Evolutionary conservation across 2,797 vertebrate species (phyloP).

Genomic region (Pampus argenteus): DNA sequence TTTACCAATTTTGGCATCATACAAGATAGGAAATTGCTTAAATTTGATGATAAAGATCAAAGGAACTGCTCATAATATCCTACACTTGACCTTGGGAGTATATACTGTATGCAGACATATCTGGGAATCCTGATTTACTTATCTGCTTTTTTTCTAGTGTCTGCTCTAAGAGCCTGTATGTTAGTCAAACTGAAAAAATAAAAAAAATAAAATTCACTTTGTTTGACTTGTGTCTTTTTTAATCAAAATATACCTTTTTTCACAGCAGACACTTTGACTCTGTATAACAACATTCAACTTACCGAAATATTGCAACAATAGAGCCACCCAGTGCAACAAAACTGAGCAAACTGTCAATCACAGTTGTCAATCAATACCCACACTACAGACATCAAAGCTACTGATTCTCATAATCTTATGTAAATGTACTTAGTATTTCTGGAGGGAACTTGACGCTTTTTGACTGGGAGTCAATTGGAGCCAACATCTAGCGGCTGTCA

Average conservation of each 20-base stretch:
- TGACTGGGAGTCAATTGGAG: too few species aligned
- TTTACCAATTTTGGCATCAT: conserved; percentile 29
- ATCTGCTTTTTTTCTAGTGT: background rate
- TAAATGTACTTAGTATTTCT: too few species aligned
- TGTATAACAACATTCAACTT: too few species aligned
- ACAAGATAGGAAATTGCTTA: conserved; percentile 36
- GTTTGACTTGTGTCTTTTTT: background rate
- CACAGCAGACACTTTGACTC: too few species aligned
- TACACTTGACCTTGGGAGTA: conserved; percentile 41
- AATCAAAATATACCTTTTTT: background rate
- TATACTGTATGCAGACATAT: conserved; percentile 14
- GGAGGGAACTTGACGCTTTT: too few species aligned
- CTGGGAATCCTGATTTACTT: conserved; percentile 39
- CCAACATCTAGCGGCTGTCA: too few species aligned
- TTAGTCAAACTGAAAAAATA: background rate
- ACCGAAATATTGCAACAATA: too few species aligned
- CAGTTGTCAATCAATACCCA: too few species aligned
- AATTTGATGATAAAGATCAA: conserved; percentile 59
- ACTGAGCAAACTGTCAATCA: too few species aligned
- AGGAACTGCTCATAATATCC: conserved; percentile 15
- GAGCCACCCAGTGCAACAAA: too few species aligned
- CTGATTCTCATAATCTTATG: too few species aligned
- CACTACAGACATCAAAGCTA: too few species aligned
- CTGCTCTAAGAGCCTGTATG: background rate
- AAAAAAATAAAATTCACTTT: background rate